Conservation (phyloP, 2,888 invertebrate genomes). For the Parthenolecanium corni region DNA sequence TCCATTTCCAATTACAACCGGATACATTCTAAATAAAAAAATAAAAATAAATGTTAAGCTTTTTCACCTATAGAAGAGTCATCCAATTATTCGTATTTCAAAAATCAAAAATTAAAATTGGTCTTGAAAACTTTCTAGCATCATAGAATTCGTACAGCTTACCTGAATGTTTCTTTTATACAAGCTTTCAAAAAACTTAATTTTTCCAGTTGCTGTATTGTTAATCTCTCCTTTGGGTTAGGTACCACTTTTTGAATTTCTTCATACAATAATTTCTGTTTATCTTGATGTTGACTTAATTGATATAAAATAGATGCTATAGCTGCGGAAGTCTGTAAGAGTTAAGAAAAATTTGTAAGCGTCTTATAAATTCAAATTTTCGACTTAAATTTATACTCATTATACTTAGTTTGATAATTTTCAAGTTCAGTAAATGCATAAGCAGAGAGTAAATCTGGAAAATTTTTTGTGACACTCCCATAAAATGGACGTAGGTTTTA, state of each 20-base stretch:
- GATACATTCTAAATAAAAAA: constrained; percentile 51
- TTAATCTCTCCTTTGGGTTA: constrained; percentile 41
- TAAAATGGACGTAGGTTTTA: neutral
- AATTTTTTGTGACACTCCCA: neutral
- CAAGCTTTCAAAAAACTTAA: constrained; percentile 60
- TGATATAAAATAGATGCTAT: constrained; percentile 62
- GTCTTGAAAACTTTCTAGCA: too few species aligned
- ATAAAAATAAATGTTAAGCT: constrained; percentile 9
- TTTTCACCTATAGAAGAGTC: too few species aligned
- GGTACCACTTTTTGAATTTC: constrained; percentile 47
- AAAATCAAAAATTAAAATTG: too few species aligned
- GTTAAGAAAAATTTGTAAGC: too few species aligned
- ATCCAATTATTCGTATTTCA: too few species aligned
- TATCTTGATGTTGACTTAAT: constrained; percentile 51
- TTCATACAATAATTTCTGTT: constrained; percentile 50
- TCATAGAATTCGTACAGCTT: constrained; percentile 30
- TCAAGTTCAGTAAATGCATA: neutral
- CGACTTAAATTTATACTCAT: too few species aligned
- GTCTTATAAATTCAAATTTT: too few species aligned
- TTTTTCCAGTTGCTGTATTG: constrained; percentile 48
- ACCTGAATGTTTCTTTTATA: constrained; percentile 63
- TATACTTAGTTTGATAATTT: too few species aligned
- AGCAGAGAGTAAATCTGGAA: neutral
- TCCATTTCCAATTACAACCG: constrained; percentile 77
- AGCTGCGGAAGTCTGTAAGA: constrained; percentile 60